Base-by-base conservation (phyloP, 2,888 invertebrate genomes). In the Aplocera efformata region DNA sequence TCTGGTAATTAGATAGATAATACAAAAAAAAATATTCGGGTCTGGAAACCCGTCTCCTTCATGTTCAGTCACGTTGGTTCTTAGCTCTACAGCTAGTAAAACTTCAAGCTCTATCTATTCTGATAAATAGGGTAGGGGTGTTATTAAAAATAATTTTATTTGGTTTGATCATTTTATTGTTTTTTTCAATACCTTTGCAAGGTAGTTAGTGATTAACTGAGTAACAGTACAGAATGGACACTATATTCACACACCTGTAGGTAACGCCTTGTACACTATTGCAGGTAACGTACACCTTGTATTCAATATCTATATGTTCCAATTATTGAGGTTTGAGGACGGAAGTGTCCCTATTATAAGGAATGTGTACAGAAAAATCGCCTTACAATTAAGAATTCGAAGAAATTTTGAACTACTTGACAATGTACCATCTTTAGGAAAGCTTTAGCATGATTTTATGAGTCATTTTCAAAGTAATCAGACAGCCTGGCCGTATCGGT, bases 161-260 rank as follows among this genome's bases (percentile, higher is more conserved):
- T 52, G 21, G 36, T 50, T 48, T 42, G 48, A 45, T 48, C 10
- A 42, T 79, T 80, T 82, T 82, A 78, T 82, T 81, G 72, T 75
- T 77, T 79, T n/a, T 73, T 63, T 72, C 67, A 75, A 80, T 78
- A 86, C 84, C 85, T 84, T 84, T 82, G 79, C 63, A 84, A 84
- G 82, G 83, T 79, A 75, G 60, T 61, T 66, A 69, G 64, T 72
- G 63, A 60, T 62, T 71, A 79, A 78, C 76, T 57, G 67, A 64
- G 72, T 76, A 58, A 46, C 40, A 45, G 42, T 50, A 78, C 70
- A 72, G 74, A 76, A 77, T 66, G 73, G 74, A 73, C 68, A 75
- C 79, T 79, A 80, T 71, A 70, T 73, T 65, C 63, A 59, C 59
- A 65, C 66, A 60, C 59, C 61, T 37, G 37, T 38, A 31, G 32